phyloP scores from a whole-genome alignment of 2,113 vertebrate species.

The Antennarius striatus region DNA sequence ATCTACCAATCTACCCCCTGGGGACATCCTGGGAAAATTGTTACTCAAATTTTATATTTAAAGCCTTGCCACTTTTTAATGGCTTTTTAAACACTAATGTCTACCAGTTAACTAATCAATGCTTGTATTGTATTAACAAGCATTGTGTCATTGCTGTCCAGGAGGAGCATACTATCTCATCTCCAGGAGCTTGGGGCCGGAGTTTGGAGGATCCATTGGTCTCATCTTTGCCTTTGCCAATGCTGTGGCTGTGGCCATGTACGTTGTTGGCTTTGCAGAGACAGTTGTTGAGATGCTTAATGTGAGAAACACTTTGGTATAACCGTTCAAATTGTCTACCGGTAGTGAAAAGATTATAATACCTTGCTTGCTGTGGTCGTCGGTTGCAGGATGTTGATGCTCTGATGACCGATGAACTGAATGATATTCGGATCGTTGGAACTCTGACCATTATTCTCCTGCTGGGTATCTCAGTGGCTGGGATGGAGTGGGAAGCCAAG shows the following conservation, averaged over 20 bases:
- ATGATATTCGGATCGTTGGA: constrained; percentile 96
- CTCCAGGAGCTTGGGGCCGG: constrained; percentile 94
- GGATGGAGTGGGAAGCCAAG: constrained; percentile 99
- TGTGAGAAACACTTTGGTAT: constrained; percentile 71
- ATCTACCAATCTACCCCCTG: too few relatives aligned
- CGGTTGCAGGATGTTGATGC: constrained; percentile 85
- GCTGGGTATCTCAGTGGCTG: constrained; percentile 94
- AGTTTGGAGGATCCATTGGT: constrained; percentile 96
- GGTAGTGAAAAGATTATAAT: fast-evolving
- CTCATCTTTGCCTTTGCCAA: constrained; percentile 98
- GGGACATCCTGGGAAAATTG: too few relatives aligned
- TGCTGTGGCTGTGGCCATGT: constrained; percentile 98
- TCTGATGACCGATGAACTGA: constrained; percentile 91
- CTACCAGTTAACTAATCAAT: background rate
- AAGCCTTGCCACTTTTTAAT: too few relatives aligned
- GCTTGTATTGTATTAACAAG: background rate
- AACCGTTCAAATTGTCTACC: fast-evolving
- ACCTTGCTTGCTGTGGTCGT: background rate
- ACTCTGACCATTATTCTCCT: constrained; percentile 91
- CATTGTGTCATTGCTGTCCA: background rate
- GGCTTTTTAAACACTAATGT: background rate
- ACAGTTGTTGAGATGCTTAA: constrained; percentile 94
- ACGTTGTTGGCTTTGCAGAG: constrained; percentile 97
- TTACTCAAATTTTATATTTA: too few relatives aligned
- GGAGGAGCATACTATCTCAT: constrained; percentile 98